phyloP scores from a whole-genome alignment of 2,888 invertebrate genomes.

The Mactromeris polynyma region DNA sequence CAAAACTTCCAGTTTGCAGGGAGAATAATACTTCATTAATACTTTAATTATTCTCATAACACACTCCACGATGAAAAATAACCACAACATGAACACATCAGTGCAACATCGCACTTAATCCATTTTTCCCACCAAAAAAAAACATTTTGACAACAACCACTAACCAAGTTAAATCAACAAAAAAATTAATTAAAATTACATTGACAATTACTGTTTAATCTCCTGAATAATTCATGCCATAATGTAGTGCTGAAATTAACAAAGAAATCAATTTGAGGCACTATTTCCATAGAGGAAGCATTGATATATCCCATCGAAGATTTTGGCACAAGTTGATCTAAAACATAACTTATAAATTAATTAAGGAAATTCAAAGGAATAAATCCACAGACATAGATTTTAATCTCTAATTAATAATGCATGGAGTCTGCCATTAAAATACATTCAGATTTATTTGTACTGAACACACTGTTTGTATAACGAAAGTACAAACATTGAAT shows the following conservation, averaged over 20 bases:
- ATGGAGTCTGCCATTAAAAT: not conserved
- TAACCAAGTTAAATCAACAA: too few relatives aligned
- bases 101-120: too few relatives aligned
- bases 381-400: not conserved
- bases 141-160: too few relatives aligned
- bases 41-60: too few relatives aligned
- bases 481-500: too few relatives aligned
- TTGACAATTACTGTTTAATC: not conserved
- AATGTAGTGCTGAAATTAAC: not conserved
- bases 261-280: not conserved
- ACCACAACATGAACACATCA: too few relatives aligned
- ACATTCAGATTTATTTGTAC: too few relatives aligned
- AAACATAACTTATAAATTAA: not conserved
- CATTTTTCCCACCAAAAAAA: too few relatives aligned
- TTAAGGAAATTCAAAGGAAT: not conserved
- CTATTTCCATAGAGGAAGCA: not conserved
- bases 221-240: not conserved
- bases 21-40: too few relatives aligned
- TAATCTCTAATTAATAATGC: not conserved
- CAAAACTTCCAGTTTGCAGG: too few relatives aligned
- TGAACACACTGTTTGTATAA: too few relatives aligned
- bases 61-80: too few relatives aligned
- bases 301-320: not conserved
- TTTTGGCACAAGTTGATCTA: not conserved
- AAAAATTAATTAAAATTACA: not conserved